These are phyloP conservation scores for Ecdyonurus torrentis DNA, from an alignment of 2,888 invertebrate species.

Conservation along the genomic window DNA sequence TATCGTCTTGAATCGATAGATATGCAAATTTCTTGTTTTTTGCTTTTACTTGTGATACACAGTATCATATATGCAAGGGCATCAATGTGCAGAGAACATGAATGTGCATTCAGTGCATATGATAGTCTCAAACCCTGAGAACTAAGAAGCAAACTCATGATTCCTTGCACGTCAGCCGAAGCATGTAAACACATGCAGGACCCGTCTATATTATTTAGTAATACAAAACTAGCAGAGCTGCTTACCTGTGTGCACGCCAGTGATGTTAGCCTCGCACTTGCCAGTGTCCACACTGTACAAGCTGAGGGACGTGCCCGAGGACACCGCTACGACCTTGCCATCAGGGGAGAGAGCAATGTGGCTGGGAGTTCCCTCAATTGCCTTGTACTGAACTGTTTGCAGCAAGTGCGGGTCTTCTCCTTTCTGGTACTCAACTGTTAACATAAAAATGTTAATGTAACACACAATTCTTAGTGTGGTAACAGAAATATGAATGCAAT, in stretches of 20 bases:
- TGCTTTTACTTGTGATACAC: too few relatives aligned
- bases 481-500: not conserved
- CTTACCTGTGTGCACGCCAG: slow-evolving; percentile 38
- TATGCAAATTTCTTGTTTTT: too few relatives aligned
- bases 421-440: slow-evolving; percentile 55
- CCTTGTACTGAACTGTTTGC: slow-evolving; percentile 41
- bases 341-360: slow-evolving; percentile 60
- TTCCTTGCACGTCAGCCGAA: too few relatives aligned
- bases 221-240: not conserved
- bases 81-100: too few relatives aligned
- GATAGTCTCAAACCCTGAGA: too few relatives aligned
- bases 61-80: too few relatives aligned
- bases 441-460: not conserved
- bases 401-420: slow-evolving; percentile 62
- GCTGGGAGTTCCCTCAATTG: slow-evolving; percentile 25
- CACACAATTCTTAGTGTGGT: too few relatives aligned
- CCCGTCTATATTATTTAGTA: not conserved
- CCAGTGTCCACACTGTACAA: slow-evolving; percentile 54
- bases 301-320: slow-evolving; percentile 41
- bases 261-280: slow-evolving; percentile 44
- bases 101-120: too few relatives aligned
- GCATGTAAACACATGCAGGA: too few relatives aligned
- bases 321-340: slow-evolving; percentile 57
- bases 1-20: too few relatives aligned
- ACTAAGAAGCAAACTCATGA: too few relatives aligned